These are phyloP conservation scores for Cryptophagus acutangulus DNA, from an alignment of 2,888 invertebrate species.

Conservation along the genomic window DNA sequence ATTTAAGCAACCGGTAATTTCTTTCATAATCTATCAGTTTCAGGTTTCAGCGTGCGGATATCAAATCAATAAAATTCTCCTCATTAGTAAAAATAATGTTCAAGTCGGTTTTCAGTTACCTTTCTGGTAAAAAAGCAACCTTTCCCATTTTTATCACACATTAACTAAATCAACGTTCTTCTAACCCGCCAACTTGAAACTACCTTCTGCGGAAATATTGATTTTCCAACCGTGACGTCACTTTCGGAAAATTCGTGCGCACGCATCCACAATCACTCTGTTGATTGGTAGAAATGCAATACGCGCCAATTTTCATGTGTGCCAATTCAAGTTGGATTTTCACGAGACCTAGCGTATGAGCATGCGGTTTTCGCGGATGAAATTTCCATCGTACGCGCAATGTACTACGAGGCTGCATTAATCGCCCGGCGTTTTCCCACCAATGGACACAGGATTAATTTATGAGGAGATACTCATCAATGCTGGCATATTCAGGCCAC, in stretches of 20 bases:
- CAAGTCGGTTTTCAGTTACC: conserved; percentile 46
- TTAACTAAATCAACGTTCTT: conserved; percentile 42
- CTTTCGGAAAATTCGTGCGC: conserved; percentile 21
- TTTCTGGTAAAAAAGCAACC: conserved; percentile 65
- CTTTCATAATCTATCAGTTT: too few species aligned
- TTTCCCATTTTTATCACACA: conserved; percentile 68
- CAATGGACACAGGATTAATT: too few species aligned
- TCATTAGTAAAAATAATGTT: background rate
- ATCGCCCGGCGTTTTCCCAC: too few species aligned
- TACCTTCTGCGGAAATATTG: conserved; percentile 37
- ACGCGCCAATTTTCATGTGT: conserved; percentile 42
- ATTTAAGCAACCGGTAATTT: too few species aligned
- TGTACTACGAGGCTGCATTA: too few species aligned
- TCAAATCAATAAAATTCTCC: too few species aligned
- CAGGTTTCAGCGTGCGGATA: too few species aligned
- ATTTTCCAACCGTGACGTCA: conserved; percentile 33
- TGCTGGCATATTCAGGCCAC: too few species aligned
- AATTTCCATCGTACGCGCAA: conserved; percentile 29
- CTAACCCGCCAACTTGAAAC: conserved; percentile 39
- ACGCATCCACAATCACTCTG: conserved; percentile 29
- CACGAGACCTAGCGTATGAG: too few species aligned
- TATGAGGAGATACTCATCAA: too few species aligned
- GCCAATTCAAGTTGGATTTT: conserved; percentile 27
- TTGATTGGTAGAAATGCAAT: conserved; percentile 31
- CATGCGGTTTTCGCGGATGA: too few species aligned